phyloP scores from a whole-genome alignment of 2,797 vertebrate species.

The Perodicticus potto region DNA sequence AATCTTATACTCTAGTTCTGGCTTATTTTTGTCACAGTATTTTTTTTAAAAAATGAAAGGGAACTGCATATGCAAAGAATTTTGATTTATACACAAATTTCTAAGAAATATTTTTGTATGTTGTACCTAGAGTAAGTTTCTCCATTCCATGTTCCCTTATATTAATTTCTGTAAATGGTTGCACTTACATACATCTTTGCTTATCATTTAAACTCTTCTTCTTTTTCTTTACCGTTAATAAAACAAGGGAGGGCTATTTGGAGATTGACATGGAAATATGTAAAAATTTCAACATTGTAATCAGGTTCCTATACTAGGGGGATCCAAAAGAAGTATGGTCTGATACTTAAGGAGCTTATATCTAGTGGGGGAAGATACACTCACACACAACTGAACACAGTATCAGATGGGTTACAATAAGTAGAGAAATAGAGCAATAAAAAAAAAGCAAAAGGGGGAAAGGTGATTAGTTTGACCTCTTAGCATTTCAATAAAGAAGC shows the following conservation, averaged over 20 bases:
- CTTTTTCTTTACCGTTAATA: slow-evolving; percentile 46
- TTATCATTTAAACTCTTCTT: slow-evolving; percentile 51
- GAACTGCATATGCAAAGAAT: slow-evolving; percentile 34
- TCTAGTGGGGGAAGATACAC: neutral
- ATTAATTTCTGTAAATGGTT: slow-evolving; percentile 51
- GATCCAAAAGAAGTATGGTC: neutral
- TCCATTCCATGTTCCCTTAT: slow-evolving; percentile 1
- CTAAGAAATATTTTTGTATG: slow-evolving; percentile 33
- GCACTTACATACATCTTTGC: neutral
- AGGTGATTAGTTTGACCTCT: slow-evolving; percentile 4
- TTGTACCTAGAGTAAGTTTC: neutral
- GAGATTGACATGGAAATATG: neutral
- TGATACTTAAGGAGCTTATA: slow-evolving; percentile 11
- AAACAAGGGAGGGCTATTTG: neutral
- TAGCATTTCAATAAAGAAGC: slow-evolving; percentile 53
- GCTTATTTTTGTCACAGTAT: slow-evolving; percentile 42
- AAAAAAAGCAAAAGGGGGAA: neutral
- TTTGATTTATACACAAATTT: slow-evolving; percentile 47
- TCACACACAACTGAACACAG: neutral
- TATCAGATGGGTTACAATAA: slow-evolving; percentile 16
- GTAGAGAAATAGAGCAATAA: neutral
- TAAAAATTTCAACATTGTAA: neutral
- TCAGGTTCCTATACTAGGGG: neutral
- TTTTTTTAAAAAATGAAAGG: slow-evolving; percentile 57
- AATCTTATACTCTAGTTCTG: slow-evolving; percentile 41